Conservation (phyloP, 2,113 vertebrate species). For the Paramisgurnus dabryanus region DNA sequence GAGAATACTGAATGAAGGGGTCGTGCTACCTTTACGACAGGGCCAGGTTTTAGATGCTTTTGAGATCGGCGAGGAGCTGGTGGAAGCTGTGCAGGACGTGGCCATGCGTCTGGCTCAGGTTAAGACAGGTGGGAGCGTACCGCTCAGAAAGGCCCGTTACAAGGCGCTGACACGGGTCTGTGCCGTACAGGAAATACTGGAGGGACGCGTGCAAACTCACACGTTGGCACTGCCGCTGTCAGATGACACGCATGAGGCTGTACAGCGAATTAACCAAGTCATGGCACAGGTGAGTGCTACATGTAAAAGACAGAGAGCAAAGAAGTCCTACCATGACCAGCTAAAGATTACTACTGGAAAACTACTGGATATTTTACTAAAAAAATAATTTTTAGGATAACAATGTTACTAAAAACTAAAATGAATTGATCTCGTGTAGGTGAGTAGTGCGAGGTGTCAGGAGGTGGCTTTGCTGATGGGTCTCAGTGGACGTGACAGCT, state of each 20-base stretch:
- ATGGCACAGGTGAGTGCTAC: constrained; percentile 87
- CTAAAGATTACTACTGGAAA: too few species aligned
- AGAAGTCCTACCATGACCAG: too few species aligned
- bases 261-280: constrained; percentile 88
- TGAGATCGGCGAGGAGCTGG: constrained; percentile 83
- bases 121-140: constrained; percentile 89
- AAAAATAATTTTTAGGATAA: not conserved
- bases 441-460: constrained; percentile 88
- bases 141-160: constrained; percentile 89
- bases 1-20: constrained; percentile 80
- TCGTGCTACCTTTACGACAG: constrained; percentile 79
- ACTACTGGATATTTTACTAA: too few species aligned
- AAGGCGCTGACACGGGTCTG: constrained; percentile 88
- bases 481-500: constrained; percentile 86
- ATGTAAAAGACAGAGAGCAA: too few species aligned
- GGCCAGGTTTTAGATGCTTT: constrained; percentile 69
- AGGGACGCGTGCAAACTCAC: constrained; percentile 80
- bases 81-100: constrained; percentile 88
- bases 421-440: constrained; percentile 52
- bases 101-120: constrained; percentile 89
- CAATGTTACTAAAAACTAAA: not conserved
- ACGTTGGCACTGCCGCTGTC: constrained; percentile 88
- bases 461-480: constrained; percentile 92
- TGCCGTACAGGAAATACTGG: constrained; percentile 89
- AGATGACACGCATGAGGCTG: constrained; percentile 84